phyloP scores from a whole-genome alignment of 2,113 vertebrate genomes.

The Pelvicachromis taeniatus region DNA sequence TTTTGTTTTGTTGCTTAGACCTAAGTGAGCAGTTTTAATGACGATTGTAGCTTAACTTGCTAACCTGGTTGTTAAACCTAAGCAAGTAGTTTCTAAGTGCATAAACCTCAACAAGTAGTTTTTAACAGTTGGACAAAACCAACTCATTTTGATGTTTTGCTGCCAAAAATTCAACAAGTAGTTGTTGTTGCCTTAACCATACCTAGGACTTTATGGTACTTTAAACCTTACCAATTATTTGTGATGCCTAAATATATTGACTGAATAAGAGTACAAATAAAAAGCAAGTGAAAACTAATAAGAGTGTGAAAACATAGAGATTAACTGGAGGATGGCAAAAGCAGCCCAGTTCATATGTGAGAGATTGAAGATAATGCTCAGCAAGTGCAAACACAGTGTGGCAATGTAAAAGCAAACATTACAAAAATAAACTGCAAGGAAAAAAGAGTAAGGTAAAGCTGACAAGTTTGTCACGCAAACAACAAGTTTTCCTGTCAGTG shows the following conservation, averaged over 20 bases:
- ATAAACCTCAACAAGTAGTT: too few relatives aligned
- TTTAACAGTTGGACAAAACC: too few relatives aligned
- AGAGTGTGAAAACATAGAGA: not conserved
- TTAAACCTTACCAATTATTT: not conserved
- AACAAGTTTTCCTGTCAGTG: not conserved
- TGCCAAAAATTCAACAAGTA: not conserved
- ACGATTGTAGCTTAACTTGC: too few relatives aligned
- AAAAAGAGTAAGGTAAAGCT: not conserved
- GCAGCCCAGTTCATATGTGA: not conserved
- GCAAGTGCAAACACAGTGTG: not conserved
- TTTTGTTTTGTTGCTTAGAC: too few relatives aligned
- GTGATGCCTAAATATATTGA: not conserved
- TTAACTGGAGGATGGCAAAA: not conserved
- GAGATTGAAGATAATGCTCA: not conserved
- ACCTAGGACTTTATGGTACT: not conserved
- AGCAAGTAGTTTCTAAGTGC: too few relatives aligned
- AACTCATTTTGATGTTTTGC: too few relatives aligned
- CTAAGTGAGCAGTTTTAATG: too few relatives aligned
- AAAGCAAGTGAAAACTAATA: not conserved
- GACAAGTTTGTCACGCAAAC: too few relatives aligned
- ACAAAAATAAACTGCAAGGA: too few relatives aligned
- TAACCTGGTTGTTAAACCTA: too few relatives aligned
- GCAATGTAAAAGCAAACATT: too few relatives aligned
- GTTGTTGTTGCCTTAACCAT: not conserved
- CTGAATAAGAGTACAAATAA: not conserved